Conservation (phyloP, 1,140 invertebrate genomes). For the Trichonephila inaurata region DNA sequence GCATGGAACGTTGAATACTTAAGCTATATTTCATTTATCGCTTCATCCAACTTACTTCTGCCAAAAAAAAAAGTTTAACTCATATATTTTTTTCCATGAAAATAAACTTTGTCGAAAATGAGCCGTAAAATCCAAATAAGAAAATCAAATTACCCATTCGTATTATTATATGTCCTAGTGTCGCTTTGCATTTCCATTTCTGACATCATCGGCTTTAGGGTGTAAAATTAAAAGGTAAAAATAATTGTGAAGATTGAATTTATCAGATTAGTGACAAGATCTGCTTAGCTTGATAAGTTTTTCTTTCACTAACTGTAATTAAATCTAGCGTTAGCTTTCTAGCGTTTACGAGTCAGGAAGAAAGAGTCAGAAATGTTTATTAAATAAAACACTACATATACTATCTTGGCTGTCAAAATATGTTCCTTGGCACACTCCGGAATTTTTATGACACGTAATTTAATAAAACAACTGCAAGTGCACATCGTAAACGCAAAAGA, state of each 20-base stretch:
- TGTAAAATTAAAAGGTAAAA: neutral
- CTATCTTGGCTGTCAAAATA: slow-evolving; percentile 27
- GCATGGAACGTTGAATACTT: no score
- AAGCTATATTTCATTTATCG: neutral
- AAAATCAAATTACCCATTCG: neutral
- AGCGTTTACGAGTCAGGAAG: neutral
- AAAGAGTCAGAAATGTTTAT: neutral
- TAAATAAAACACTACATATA: neutral
- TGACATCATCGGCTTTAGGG: neutral
- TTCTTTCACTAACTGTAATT: slow-evolving; percentile 25
- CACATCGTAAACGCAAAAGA: neutral
- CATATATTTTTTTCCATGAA: neutral
- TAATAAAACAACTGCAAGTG: neutral
- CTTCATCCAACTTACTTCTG: neutral
- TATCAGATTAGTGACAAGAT: slow-evolving; percentile 27
- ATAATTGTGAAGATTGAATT: neutral
- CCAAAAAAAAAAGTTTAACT: neutral
- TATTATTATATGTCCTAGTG: neutral
- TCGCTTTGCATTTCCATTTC: neutral
- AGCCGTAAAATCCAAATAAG: neutral
- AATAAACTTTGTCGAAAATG: neutral
- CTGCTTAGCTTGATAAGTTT: neutral
- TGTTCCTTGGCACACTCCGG: neutral
- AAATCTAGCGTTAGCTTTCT: neutral
- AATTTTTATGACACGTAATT: slow-evolving; percentile 8